Evolutionary conservation across 2,797 vertebrate species (phyloP), one percentile per base, ranked within the genome.

Genomic region (Enteromius afrohamiltoni): DNA sequence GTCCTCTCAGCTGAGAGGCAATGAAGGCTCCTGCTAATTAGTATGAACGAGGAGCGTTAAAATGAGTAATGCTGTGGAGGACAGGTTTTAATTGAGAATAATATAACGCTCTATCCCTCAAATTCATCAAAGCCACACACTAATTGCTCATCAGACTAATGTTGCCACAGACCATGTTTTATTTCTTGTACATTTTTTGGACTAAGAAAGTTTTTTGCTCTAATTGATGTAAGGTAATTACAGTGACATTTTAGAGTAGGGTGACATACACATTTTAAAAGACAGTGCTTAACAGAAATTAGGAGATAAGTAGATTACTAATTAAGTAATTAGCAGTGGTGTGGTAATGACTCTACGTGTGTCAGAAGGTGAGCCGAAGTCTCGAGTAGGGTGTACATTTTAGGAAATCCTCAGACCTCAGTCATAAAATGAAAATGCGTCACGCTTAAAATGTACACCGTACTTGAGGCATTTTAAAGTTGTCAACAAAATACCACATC

Each of bases 51-150:
- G 89, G 90, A 93, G 91, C 85, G 87, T 91, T 93, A 92, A 93
- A 92, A 95, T 95, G 91, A 95, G 93, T 95, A 94, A 95, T 94
- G 93, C 92, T 90, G 91, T 93, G 83, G 90, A 94, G 91, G 93
- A 94, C 92, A 91, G 92, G 88, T 94, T 95, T 94, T 95, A 94
- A 95, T 95, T 94, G 94, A 94, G 93, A 95, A 93, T 94, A 93
- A 94, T 93, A 92, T 93, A 93, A 94, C 94, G 89, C 92, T 91
- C 89, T 92, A 90, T 93, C 93, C 91, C 91, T 90, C 90, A 91
- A 91, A 94, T 94, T 93, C 93, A 90, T 91, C 91, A 92, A 91
- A 89, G 83, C 92, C 91, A 86, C 88, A 87, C 87, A 83, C 88
- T 90, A 89, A 90, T 90, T 92, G 84, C 85, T 91, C 88, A 91